These are phyloP conservation scores for Maconellicoccus hirsutus DNA, from an alignment of 1,140 invertebrate genomes.

Conservation along the genomic window DNA sequence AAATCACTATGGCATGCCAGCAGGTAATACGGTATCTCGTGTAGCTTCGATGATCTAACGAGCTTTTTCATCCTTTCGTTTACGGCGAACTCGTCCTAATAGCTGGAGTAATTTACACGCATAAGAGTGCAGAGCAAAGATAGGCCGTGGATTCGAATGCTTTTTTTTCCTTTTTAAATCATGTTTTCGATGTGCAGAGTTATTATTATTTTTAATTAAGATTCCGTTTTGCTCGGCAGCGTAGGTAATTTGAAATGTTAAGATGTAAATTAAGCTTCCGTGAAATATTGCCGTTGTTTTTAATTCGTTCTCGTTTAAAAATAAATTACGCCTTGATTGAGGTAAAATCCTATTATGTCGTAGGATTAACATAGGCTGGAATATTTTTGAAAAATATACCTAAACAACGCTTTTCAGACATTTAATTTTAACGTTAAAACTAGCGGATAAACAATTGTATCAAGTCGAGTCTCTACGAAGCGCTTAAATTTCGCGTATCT, in stretches of 20 bases:
- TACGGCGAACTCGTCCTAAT: too few species aligned
- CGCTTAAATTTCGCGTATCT: not conserved
- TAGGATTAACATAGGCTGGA: not conserved
- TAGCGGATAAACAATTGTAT: not conserved
- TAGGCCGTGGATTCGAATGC: too few species aligned
- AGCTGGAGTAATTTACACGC: too few species aligned
- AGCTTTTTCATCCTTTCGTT: too few species aligned
- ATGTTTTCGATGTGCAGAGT: too few species aligned
- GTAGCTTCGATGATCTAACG: too few species aligned
- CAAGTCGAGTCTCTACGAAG: not conserved
- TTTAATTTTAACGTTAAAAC: conserved; percentile 3
- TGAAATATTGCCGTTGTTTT: not conserved
- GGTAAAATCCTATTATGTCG: conserved; percentile 4
- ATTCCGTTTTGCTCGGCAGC: too few species aligned
- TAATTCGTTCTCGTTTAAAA: not conserved
- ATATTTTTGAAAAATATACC: not conserved
- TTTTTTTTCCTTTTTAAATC: too few species aligned
- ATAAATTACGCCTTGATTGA: conserved; percentile 3
- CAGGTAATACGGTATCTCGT: too few species aligned
- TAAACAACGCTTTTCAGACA: not conserved
- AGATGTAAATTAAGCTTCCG: not conserved
- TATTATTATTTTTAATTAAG: not conserved
- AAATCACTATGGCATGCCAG: too few species aligned
- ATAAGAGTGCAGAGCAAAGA: too few species aligned
- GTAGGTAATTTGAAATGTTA: not conserved